Percentiles rank a stretch among this genome's conserved stretches.
Evolutionary conservation across 2,113 vertebrate species (phyloP).

Genomic region (Heterochromis multidens): DNA sequence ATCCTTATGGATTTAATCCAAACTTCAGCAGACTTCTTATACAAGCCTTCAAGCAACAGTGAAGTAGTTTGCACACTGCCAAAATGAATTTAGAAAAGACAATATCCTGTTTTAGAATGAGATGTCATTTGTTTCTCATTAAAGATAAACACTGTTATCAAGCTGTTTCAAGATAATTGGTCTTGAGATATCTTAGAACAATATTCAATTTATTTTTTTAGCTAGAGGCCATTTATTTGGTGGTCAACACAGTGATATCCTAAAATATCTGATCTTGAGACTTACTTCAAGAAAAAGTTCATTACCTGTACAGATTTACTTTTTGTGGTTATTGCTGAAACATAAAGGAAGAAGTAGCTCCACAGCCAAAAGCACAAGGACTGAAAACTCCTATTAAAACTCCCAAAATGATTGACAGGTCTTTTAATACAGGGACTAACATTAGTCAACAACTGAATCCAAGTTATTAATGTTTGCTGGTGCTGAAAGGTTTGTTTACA

Average conservation of each 20-base stretch:
- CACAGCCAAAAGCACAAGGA: neutral
- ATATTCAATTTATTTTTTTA: neutral
- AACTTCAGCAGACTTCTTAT: neutral
- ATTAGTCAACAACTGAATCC: conserved; percentile 22
- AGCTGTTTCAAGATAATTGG: conserved; percentile 22
- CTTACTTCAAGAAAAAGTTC: neutral
- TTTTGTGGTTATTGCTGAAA: neutral
- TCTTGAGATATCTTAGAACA: conserved; percentile 8
- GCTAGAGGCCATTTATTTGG: neutral
- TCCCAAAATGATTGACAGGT: conserved; percentile 19
- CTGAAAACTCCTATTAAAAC: neutral
- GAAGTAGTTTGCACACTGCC: neutral
- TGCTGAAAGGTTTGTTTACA: conserved; percentile 58
- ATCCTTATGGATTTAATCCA: neutral
- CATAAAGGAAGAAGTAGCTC: neutral
- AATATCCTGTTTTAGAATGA: conserved; percentile 14
- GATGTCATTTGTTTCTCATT: conserved; percentile 11
- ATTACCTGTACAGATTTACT: neutral
- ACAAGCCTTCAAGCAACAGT: neutral
- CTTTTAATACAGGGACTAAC: conserved; percentile 43
- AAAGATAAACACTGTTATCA: conserved; percentile 33
- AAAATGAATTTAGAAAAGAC: conserved; percentile 5
- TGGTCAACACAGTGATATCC: conserved; percentile 9
- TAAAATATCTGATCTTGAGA: conserved; percentile 11
- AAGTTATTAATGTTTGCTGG: conserved; percentile 64